Base-by-base conservation (phyloP, 2,888 invertebrate genomes). In the Melangyna quadrimaculata region DNA sequence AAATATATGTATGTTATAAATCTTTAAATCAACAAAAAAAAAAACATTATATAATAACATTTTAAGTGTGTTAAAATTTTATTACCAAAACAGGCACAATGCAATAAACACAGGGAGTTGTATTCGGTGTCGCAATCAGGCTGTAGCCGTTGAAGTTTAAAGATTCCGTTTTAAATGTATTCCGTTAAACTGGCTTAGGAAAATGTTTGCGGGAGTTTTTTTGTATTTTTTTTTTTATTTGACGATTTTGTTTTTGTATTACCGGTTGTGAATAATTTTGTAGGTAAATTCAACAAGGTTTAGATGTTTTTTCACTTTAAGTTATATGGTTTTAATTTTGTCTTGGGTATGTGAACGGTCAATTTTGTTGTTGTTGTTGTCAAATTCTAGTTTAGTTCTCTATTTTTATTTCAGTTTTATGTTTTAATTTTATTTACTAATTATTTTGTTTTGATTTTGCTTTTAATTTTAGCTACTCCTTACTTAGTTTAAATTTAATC, bases 61-160 rank as follows among this genome's bases (percentile, higher is more conserved):
- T 27, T 40, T 48, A 53, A 73, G 27, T 43, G 59, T 48, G n/a
- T n/a, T n/a, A 48, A 74, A 59, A 24, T 19, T 84, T 73, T 81
- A 73, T 91, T 88, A 91, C 91, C 91, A 91, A 90, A 88, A 91
- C 91, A 87, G 91, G 91, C 89, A 91, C 90, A 67, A 91, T 91
- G 89, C 91, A 91, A 88, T 91, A 91, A 88, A 91, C 91, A 88
- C 91, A 91, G 87, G 91, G 91, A 90, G 86, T 73, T 72, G 81
- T 77, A 86, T 73, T 86, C 73, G 77, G 80, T 74, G 86, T 86
- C 77, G 86, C 86, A 86, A 86, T 86, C 86, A 86, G 86, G 77
- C 86, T 86, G 86, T 86, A 86, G 86, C 86, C 86, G 86, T 86
- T 86, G 81, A 86, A 81, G 78, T 86, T 86, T 73, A 86, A 73